Evolutionary conservation across 2,113 vertebrate species (phyloP).

Genomic region (Pimephales promelas): DNA sequence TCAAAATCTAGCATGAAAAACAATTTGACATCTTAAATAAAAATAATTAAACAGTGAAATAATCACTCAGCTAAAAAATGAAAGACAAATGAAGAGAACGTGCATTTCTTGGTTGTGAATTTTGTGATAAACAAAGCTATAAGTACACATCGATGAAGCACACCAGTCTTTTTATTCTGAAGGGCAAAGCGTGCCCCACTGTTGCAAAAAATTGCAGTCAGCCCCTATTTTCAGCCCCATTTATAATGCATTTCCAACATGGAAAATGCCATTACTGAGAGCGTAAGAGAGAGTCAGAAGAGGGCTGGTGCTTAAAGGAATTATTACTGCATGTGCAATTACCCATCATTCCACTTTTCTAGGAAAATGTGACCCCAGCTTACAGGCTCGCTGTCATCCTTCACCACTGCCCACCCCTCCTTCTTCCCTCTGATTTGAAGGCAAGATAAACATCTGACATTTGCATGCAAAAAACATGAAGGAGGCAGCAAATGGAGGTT

Average conservation of each 20-base stretch:
- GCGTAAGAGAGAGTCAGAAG: conserved; percentile 21
- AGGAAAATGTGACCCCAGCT: conserved; percentile 28
- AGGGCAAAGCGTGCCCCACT: conserved; percentile 36
- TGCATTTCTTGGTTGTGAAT: conserved; percentile 16
- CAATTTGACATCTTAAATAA: neutral
- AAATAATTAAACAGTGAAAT: neutral
- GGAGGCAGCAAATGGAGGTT: conserved; percentile 2
- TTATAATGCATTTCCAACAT: conserved; percentile 48
- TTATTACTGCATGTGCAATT: conserved; percentile 41
- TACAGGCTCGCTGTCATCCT: neutral
- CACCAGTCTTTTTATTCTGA: conserved; percentile 23
- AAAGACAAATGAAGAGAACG: neutral
- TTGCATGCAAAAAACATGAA: conserved; percentile 21
- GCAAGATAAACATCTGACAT: neutral
- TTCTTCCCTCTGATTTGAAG: neutral
- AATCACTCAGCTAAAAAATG: neutral
- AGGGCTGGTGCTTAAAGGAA: conserved; percentile 41
- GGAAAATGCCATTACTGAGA: conserved; percentile 20
- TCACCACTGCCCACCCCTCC: conserved; percentile 14
- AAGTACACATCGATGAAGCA: neutral
- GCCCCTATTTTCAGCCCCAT: conserved; percentile 48
- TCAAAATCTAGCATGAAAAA: neutral
- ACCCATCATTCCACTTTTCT: conserved; percentile 42
- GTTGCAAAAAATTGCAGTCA: conserved; percentile 46
- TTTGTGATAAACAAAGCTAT: neutral